Conservation (phyloP, 2,797 vertebrate genomes). For the Moxostoma hubbsi region DNA sequence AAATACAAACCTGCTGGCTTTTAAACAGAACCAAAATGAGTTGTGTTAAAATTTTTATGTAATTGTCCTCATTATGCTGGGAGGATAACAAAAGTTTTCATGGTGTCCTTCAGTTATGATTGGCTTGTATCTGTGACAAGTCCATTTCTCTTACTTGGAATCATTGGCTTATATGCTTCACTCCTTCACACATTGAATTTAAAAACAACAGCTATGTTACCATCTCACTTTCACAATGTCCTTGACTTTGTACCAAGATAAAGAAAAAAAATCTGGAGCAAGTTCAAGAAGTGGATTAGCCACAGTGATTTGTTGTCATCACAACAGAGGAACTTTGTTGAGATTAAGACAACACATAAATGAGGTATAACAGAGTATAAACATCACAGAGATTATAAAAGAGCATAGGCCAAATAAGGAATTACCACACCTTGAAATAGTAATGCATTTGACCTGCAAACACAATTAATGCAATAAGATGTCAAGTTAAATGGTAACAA, state of each 20-base stretch:
- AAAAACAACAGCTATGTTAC: conserved; percentile 53
- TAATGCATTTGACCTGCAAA: conserved; percentile 6
- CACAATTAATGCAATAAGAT: background rate
- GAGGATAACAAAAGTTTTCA: conserved; percentile 46
- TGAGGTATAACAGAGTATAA: conserved; percentile 60
- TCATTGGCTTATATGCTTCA: background rate
- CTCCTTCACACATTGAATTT: conserved; percentile 42
- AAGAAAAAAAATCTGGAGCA: conserved; percentile 64
- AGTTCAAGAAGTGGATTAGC: conserved; percentile 56
- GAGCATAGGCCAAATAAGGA: background rate
- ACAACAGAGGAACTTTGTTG: conserved; percentile 66
- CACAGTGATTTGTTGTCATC: conserved; percentile 72
- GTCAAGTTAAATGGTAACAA: background rate
- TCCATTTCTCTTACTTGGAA: conserved; percentile 30
- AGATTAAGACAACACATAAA: conserved; percentile 65
- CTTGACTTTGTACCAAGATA: conserved; percentile 60
- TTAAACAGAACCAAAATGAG: conserved; percentile 54
- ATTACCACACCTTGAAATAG: background rate
- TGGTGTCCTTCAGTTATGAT: conserved; percentile 41
- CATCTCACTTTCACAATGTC: conserved; percentile 53
- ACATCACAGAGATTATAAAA: background rate
- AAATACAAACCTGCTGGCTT: conserved; percentile 81
- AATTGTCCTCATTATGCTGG: conserved; percentile 42
- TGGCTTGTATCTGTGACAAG: conserved; percentile 22
- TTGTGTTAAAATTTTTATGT: conserved; percentile 48